A percentile compares a stretch with the other conserved stretches of the same genome.
Evolutionary conservation across 1,140 invertebrate species (phyloP).

Genomic region (Drosophila busckii): DNA sequence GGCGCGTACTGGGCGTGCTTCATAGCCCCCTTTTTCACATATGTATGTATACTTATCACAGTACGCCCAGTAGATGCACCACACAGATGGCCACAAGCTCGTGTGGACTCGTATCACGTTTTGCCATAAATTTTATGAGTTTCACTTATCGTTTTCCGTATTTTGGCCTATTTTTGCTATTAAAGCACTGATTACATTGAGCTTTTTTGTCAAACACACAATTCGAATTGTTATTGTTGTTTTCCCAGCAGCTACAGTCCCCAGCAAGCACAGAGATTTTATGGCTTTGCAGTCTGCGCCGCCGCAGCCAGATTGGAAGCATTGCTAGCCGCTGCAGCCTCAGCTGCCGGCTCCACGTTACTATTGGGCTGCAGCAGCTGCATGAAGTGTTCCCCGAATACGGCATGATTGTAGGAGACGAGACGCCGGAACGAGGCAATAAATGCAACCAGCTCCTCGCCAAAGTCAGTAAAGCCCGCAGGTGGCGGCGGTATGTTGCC

Average conservation of each 20-base stretch:
- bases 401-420: conserved; percentile 73
- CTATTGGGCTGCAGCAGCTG: conserved; percentile 35
- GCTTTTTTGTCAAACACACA: no score
- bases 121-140: no score
- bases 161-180: no score
- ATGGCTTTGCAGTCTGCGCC: conserved; percentile 52
- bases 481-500: conserved; percentile 65
- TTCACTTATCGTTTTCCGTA: no score
- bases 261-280: conserved; percentile 5
- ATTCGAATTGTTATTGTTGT: no score
- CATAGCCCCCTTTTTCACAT: no score
- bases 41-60: no score
- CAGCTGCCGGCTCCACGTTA: neutral
- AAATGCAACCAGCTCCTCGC: conserved; percentile 65
- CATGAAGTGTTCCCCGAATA: conserved; percentile 72
- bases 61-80: no score
- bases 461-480: conserved; percentile 58
- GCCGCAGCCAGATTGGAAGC: conserved; percentile 6
- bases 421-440: conserved; percentile 67
- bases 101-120: no score
- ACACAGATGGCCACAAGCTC: no score
- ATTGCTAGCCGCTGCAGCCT: neutral
- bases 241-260: neutral
- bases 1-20: no score
- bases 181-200: no score